Evolutionary conservation across 2,888 invertebrate genomes (phyloP), one percentile per base, ranked within the genome.

Genomic region (Crossocerus cetratus): DNA sequence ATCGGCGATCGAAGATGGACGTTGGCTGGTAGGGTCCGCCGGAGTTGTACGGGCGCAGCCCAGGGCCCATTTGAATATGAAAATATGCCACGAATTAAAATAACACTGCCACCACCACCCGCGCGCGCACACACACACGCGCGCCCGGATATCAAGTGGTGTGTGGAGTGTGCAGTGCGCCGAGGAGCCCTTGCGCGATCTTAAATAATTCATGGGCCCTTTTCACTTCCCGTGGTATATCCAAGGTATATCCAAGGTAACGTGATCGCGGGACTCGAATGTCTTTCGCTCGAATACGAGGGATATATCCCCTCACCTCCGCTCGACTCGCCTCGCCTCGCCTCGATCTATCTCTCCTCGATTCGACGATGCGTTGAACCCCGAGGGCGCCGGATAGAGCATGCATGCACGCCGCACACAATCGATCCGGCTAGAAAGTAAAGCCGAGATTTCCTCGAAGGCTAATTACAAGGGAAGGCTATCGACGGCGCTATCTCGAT

Each of bases 31-130:
- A 45, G 54, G 69, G 64, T 56, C 49, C 65, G 63, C 60, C 62
- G 58, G 60, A 53, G 58, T 44, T 62, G 53, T 61, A 67, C 75
- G 65, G 63, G 61, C 62, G 61, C 63, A 53, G 56, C 49, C 62
- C 57, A 64, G 67, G 73, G 61, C 65, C 56, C 86, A 84, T 86
- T 85, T 85, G 87, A 88, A 89, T 88, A 87, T 87, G 86, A 88
- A 88, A 88, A 88, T 86, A 85, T 83, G 80, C 74, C 69, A 75
- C 77, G 84, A 86, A 86, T 86, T 87, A 88, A 88, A 89, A 89
- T 89, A 89, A 88, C 87, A 88, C 82, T 81, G 83, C 76, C 77
- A 73, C 74, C 63, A 55, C 61, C 21, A 16, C 49, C 60, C 68
- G 69, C 70, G 66, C 68, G 11, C 32, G 11, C 32, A 32, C 11